phyloP scores from a whole-genome alignment of 1,140 invertebrate genomes.

The Hesperophylax magnus region DNA sequence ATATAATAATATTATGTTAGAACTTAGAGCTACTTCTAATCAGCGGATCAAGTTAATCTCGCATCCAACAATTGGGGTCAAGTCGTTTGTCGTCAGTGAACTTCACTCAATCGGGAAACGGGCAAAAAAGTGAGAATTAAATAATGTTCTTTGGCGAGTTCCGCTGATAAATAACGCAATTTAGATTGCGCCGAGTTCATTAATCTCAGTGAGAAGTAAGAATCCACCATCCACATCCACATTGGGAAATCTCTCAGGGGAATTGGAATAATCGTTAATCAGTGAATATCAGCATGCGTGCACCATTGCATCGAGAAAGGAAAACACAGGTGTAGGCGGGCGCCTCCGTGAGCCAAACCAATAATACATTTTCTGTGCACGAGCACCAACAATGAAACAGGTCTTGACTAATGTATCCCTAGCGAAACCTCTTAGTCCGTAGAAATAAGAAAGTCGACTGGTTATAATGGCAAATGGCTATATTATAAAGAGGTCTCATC shows the following conservation, averaged over 20 bases:
- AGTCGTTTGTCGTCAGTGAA: neutral
- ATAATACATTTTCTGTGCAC: neutral
- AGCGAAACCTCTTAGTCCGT: neutral
- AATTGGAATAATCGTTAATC: neutral
- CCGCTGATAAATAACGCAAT: too few species aligned
- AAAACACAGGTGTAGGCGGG: neutral
- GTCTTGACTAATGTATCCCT: neutral
- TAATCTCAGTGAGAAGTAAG: too few species aligned
- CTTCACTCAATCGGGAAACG: constrained; percentile 11
- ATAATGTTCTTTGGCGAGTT: too few species aligned
- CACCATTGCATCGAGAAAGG: constrained; percentile 11
- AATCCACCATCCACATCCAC: too few species aligned
- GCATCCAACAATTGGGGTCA: too few species aligned
- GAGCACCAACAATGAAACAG: constrained; percentile 17
- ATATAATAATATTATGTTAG: too few species aligned
- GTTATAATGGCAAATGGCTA: neutral
- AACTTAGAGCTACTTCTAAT: too few species aligned
- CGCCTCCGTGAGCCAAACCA: neutral
- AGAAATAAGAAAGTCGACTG: constrained; percentile 20
- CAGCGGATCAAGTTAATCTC: too few species aligned
- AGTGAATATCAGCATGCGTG: constrained; percentile 8
- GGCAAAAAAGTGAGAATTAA: neutral
- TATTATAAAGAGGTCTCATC: constrained; percentile 23
- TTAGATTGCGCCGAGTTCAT: too few species aligned
- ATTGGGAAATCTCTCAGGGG: neutral